Percentiles rank a stretch among this genome's conserved stretches.
Conservation (phyloP, 2,113 vertebrate species). For the Chrysochloris asiatica region DNA sequence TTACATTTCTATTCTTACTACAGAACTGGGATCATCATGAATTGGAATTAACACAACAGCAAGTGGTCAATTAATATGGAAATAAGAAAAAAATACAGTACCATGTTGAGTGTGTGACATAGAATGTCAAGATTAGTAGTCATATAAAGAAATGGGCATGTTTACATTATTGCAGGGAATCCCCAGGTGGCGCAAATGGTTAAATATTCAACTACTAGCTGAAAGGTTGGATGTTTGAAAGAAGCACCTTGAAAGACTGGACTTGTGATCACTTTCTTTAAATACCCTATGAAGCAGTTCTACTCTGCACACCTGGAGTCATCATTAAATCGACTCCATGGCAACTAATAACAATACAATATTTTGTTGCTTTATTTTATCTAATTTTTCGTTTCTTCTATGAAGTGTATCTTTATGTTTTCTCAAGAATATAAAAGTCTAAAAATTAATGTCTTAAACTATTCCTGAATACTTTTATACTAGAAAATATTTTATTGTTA, state of each 20-base stretch:
- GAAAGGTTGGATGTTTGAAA: neutral
- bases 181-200: neutral
- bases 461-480: neutral
- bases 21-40: neutral
- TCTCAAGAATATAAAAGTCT: neutral
- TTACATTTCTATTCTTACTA: neutral
- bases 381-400: neutral
- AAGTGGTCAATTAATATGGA: neutral
- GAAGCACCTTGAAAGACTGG: neutral
- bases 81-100: neutral
- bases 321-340: neutral
- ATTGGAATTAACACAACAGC: neutral
- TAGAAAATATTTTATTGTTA: slow-evolving; percentile 48
- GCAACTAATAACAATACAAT: neutral
- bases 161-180: neutral
- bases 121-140: neutral
- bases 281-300: neutral
- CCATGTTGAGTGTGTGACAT: neutral
- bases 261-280: neutral
- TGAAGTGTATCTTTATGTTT: neutral
- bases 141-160: neutral
- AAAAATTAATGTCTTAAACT: neutral
- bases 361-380: neutral
- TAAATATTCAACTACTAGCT: neutral
- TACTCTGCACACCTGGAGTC: neutral